Conservation (phyloP, 2,113 vertebrate genomes). For the Edolisoma coerulescens region DNA sequence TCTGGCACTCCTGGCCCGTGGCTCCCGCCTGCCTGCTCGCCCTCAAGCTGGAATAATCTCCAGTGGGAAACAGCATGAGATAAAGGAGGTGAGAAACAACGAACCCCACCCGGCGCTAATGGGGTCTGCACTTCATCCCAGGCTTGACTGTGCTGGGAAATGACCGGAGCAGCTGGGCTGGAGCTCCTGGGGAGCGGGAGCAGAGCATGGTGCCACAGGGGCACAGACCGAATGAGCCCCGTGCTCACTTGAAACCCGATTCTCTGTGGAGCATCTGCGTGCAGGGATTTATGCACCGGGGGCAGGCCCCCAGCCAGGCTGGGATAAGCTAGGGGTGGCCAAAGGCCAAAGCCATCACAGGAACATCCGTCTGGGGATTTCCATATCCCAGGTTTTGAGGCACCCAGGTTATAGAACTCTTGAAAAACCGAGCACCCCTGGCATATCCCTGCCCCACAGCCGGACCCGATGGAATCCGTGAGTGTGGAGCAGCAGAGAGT, state of each 20-base stretch:
- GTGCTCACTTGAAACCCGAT: rapidly evolving
- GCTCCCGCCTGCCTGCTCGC: not conserved
- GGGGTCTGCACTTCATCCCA: not conserved
- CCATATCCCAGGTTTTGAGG: not conserved
- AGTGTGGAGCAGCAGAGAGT: not conserved
- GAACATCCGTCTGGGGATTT: not conserved
- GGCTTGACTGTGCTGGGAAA: not conserved
- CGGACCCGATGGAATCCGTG: rapidly evolving
- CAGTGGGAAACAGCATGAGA: not conserved
- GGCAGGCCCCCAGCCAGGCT: not conserved
- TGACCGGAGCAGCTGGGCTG: not conserved
- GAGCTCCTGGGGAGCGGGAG: not conserved
- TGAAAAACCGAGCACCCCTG: not conserved
- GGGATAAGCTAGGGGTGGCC: not conserved
- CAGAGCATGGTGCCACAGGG: rapidly evolving
- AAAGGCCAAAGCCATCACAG: not conserved
- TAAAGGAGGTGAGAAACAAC: not conserved
- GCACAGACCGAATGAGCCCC: rapidly evolving
- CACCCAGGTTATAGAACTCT: rapidly evolving
- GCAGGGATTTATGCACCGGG: not conserved
- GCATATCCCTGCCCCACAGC: not conserved
- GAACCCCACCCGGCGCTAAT: not conserved
- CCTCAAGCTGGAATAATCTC: not conserved
- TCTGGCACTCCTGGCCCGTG: rapidly evolving
- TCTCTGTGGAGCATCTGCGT: not conserved